phyloP scores from a whole-genome alignment of 2,797 vertebrate species.

The Geotrypetes seraphini region DNA sequence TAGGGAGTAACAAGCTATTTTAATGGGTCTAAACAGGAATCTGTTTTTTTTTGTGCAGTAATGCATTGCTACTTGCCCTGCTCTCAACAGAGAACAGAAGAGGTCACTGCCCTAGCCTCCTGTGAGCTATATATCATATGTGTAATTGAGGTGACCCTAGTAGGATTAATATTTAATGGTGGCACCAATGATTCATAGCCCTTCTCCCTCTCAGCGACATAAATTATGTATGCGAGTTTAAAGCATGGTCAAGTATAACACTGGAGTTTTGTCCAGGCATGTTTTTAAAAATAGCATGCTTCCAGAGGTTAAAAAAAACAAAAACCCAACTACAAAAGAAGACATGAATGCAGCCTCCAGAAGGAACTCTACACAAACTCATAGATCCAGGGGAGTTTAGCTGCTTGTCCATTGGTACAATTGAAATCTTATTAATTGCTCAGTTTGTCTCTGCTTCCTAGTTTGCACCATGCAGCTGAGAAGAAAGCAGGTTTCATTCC shows the following conservation, averaged over 20 bases:
- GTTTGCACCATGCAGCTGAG: no score
- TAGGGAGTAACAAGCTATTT: neutral
- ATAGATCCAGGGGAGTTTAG: no score
- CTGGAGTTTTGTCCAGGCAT: neutral
- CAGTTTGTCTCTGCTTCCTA: no score
- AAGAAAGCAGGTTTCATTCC: no score
- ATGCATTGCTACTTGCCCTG: neutral
- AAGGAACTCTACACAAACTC: no score
- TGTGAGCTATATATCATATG: conserved; percentile 12
- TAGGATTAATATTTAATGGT: conserved; percentile 35
- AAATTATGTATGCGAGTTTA: conserved; percentile 28
- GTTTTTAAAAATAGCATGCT: no score
- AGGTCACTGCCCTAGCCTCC: conserved; percentile 11
- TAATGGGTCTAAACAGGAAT: neutral
- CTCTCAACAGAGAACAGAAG: conserved; percentile 6
- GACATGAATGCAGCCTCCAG: no score
- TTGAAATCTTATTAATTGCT: no score
- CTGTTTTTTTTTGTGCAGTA: conserved; percentile 8
- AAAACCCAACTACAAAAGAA: no score
- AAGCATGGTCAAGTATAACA: neutral
- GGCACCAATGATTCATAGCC: conserved; percentile 30
- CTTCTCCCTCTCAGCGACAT: conserved; percentile 8
- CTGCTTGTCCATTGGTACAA: no score
- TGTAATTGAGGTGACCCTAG: conserved; percentile 24
- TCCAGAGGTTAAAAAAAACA: no score